Percentiles rank a stretch among this genome's conserved stretches.
phyloP scores from a whole-genome alignment of 1,140 invertebrate species.

The Megathymus violae region DNA sequence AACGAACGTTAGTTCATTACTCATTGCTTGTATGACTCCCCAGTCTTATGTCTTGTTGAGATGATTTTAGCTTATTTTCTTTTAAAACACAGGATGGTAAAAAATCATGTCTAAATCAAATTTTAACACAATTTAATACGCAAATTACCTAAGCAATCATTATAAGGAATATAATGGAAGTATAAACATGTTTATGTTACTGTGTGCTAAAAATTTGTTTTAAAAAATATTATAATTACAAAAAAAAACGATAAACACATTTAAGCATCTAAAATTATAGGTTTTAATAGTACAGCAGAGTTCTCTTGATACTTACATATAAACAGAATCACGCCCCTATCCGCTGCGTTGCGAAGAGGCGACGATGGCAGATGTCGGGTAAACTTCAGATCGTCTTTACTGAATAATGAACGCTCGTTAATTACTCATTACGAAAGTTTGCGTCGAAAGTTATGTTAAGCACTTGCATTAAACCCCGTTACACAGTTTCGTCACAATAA shows the following conservation, averaged over 20 bases:
- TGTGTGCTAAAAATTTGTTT: too few relatives aligned
- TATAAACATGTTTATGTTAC: too few relatives aligned
- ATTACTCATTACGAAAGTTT: constrained; percentile 60
- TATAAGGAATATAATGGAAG: too few relatives aligned
- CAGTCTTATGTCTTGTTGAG: constrained; percentile 44
- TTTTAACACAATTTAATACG: too few relatives aligned
- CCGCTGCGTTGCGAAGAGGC: constrained; percentile 22
- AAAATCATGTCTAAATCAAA: too few relatives aligned
- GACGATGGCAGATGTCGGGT: constrained; percentile 53
- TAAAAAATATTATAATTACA: too few relatives aligned
- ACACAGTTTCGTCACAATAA: background rate
- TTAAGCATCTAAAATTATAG: too few relatives aligned
- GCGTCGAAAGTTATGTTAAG: too few relatives aligned
- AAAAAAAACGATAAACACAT: too few relatives aligned
- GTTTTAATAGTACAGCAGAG: background rate
- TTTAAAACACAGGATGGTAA: too few relatives aligned
- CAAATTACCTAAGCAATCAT: too few relatives aligned
- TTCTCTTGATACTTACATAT: background rate
- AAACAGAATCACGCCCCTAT: background rate
- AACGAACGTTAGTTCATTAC: constrained; percentile 65
- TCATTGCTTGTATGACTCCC: constrained; percentile 55
- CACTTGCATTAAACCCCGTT: constrained; percentile 39
- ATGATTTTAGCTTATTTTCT: background rate
- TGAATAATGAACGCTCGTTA: constrained; percentile 53
- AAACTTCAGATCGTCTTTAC: constrained; percentile 45